Conservation (phyloP, 2,888 invertebrate species). For the Tricholauxania praeusta region DNA sequence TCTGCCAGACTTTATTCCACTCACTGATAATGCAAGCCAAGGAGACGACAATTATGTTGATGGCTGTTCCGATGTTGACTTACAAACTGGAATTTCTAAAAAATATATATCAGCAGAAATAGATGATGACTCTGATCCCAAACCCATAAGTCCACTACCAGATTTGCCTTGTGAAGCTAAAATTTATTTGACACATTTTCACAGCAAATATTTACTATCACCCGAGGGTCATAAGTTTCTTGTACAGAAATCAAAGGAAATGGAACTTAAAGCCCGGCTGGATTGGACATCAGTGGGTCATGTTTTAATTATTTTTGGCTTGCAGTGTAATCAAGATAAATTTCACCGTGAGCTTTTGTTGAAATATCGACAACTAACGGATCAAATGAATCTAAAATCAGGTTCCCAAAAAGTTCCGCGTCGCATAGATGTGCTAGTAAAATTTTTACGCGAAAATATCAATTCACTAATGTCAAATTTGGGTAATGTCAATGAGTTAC, state of each 20-base stretch:
- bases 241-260: slow-evolving; percentile 61
- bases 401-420: slow-evolving; percentile 59
- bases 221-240: slow-evolving; percentile 70
- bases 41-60: slow-evolving; percentile 34
- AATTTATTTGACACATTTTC: slow-evolving; percentile 70
- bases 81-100: slow-evolving; percentile 54
- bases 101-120: slow-evolving; percentile 49
- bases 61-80: slow-evolving; percentile 19
- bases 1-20: slow-evolving; percentile 63
- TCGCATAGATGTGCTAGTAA: slow-evolving; percentile 60
- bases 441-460: slow-evolving; percentile 61
- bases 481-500: slow-evolving; percentile 70
- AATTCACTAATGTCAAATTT: slow-evolving; percentile 60
- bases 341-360: slow-evolving; percentile 70
- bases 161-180: slow-evolving; percentile 66
- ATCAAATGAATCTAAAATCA: slow-evolving; percentile 54
- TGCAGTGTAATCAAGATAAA: slow-evolving; percentile 69
- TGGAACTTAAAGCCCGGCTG: slow-evolving; percentile 61
- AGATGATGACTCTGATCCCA: slow-evolving; percentile 42
- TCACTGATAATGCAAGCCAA: slow-evolving; percentile 39
- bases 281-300: slow-evolving; percentile 67
- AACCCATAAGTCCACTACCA: slow-evolving; percentile 20
- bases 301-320: slow-evolving; percentile 70
- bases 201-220: slow-evolving; percentile 69
- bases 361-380: slow-evolving; percentile 58